A percentile compares a stretch with the other conserved stretches of the same genome.
These are phyloP conservation scores for Heliconius melpomene DNA, from an alignment of 1,140 invertebrate species.

Conservation along the genomic window DNA sequence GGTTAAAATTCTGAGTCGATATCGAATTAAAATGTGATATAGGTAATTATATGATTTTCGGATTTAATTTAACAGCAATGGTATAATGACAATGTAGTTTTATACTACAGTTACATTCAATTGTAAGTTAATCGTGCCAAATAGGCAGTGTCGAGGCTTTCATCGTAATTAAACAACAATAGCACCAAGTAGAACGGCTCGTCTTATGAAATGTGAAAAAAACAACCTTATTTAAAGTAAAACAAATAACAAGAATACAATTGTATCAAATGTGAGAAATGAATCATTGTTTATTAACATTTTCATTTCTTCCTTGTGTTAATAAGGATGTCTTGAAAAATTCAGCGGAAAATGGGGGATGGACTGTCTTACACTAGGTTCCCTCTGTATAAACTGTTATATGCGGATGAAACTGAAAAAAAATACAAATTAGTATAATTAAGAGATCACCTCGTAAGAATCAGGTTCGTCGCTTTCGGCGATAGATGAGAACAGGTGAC, in stretches of 20 bases:
- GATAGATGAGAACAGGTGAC: conserved; percentile 90
- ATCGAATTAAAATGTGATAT: no score
- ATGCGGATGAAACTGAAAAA: background rate
- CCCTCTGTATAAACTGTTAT: no score
- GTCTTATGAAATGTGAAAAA: conserved; percentile 30
- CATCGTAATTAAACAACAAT: conserved; percentile 29
- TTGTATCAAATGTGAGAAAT: no score
- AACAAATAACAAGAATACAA: background rate
- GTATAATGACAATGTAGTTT: background rate
- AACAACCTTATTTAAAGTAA: background rate
- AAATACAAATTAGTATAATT: background rate
- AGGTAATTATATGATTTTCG: no score
- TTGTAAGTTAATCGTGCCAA: background rate
- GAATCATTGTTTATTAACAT: no score
- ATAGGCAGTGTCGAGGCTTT: conserved; percentile 25
- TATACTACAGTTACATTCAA: background rate
- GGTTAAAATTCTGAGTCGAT: no score
- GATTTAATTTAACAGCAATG: no score
- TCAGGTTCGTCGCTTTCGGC: conserved; percentile 79
- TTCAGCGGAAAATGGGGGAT: no score
- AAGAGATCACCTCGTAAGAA: conserved; percentile 80
- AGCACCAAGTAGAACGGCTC: conserved; percentile 42
- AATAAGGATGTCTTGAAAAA: no score
- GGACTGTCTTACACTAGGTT: no score
- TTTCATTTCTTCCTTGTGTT: no score